A percentile compares a stretch with the other conserved stretches of the same genome.
These are phyloP conservation scores for Callorhinus ursinus DNA, from an alignment of 2,113 vertebrate genomes.

Conservation along the genomic window DNA sequence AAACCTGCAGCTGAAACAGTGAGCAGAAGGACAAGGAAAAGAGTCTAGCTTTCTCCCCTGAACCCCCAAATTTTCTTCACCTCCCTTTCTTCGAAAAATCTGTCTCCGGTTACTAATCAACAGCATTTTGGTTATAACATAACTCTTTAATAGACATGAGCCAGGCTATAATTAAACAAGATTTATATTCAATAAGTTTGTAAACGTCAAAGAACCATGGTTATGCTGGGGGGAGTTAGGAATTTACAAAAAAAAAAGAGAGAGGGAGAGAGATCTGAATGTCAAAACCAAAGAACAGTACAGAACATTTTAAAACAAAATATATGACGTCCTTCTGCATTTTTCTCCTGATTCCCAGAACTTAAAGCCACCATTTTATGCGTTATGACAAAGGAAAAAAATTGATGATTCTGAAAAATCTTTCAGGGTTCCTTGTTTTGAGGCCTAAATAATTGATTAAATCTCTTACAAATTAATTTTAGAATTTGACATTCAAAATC, in stretches of 20 bases:
- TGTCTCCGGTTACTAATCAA: neutral
- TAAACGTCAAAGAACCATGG: neutral
- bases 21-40: neutral
- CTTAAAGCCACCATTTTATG: neutral
- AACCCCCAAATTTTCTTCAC: neutral
- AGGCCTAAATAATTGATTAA: neutral
- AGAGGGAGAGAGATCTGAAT: neutral
- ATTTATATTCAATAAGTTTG: neutral
- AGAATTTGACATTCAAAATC: neutral
- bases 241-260: neutral
- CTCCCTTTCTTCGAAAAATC: neutral
- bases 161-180: neutral
- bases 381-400: neutral
- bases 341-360: neutral
- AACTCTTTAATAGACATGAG: neutral
- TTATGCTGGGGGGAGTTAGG: neutral
- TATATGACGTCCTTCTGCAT: neutral
- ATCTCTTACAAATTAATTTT: neutral
- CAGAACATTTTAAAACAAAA: neutral
- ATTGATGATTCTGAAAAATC: neutral
- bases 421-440: neutral
- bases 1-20: neutral
- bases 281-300: neutral
- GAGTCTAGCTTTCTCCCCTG: neutral
- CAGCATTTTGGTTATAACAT: neutral